Evolutionary conservation across 2,888 invertebrate species (phyloP).

Genomic region (Agriopis aurantiaria): DNA sequence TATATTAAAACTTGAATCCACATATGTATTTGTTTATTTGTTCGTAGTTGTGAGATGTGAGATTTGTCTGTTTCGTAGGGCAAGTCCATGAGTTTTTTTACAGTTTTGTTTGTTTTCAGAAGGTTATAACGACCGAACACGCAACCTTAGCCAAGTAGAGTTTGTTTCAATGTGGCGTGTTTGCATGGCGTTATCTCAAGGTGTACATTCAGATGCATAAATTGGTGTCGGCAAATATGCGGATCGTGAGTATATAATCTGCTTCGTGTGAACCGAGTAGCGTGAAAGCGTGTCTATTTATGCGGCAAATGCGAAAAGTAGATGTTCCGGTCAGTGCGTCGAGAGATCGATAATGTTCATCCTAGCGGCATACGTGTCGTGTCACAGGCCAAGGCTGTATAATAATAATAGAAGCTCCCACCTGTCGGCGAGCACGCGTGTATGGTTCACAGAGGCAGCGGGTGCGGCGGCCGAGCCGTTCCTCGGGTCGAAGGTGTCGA

Average conservation of each 20-base stretch:
- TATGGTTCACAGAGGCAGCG: slow-evolving; percentile 48
- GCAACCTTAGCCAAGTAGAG: slow-evolving; percentile 37
- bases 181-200: slow-evolving; percentile 28
- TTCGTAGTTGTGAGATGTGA: slow-evolving; percentile 36
- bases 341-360: slow-evolving; percentile 38
- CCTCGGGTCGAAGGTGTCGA: slow-evolving; percentile 66
- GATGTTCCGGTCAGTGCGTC: slow-evolving; percentile 34
- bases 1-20: slow-evolving; percentile 29
- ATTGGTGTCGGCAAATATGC: slow-evolving; percentile 10
- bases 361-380: slow-evolving; percentile 23
- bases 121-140: slow-evolving; percentile 43
- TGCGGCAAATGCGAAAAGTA: slow-evolving; percentile 28
- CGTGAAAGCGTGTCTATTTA: slow-evolving; percentile 29
- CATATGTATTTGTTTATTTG: slow-evolving; percentile 31
- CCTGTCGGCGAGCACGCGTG: slow-evolving; percentile 68
- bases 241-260: slow-evolving; percentile 13
- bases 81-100: slow-evolving; percentile 36
- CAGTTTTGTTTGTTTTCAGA: slow-evolving; percentile 28
- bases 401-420: slow-evolving; percentile 50
- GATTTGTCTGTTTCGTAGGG: slow-evolving; percentile 39
- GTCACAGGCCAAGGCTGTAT: slow-evolving; percentile 19
- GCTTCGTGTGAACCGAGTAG: slow-evolving; percentile 24
- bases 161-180: slow-evolving; percentile 38
- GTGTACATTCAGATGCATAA: slow-evolving; percentile 10
- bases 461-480: slow-evolving; percentile 55